Evolutionary conservation across 2,888 invertebrate genomes (phyloP), one percentile per base, ranked within the genome.

Genomic region (Melanophora roralis): DNA sequence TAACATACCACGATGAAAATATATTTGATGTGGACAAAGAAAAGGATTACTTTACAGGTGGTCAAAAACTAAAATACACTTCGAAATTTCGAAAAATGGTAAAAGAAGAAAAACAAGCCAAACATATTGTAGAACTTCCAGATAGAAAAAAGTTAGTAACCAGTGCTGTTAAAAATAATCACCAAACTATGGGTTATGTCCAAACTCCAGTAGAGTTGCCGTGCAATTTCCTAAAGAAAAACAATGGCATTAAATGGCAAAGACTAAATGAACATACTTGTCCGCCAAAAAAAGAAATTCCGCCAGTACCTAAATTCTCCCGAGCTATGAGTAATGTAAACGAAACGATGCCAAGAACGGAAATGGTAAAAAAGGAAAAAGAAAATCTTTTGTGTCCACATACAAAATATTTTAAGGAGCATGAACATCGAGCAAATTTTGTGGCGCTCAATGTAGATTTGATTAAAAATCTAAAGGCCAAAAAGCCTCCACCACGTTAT

Each of bases 171-270:
- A 91, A 91, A 85, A 90, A 91, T 81, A 85, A 90, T 1, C 92
- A 91, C 83, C 92, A 92, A 53, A 93, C 93, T 0, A 94, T 95
- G 91, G 95, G 95, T 0, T 92, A 92, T 83, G 93, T 94, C 0
- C 92, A 93, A 83, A 91, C 92, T 7, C 92, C 92, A 0, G 83
- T 93, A 0, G 91, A 91, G 60, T 89, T 92, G 16, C 94, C 95
- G 0, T 90, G 91, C 1, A 87, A 93, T 4, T 95, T 91, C 85
- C 87, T 95, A 27, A 93, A 92, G 84, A 94, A 94, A 85, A 91
- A 93, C 16, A 88, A 92, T 38, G 92, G 93, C 38, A 86, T 90
- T 0, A 91, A 91, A 59, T 87, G 88, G 84, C 84, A 84, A 14
- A 87, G 87, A 40, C 82, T 85, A 49, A 85, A 86, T 36, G 85